Evolutionary conservation across 2,888 invertebrate genomes (phyloP).

Genomic region (Sphaeridia pumilis): DNA sequence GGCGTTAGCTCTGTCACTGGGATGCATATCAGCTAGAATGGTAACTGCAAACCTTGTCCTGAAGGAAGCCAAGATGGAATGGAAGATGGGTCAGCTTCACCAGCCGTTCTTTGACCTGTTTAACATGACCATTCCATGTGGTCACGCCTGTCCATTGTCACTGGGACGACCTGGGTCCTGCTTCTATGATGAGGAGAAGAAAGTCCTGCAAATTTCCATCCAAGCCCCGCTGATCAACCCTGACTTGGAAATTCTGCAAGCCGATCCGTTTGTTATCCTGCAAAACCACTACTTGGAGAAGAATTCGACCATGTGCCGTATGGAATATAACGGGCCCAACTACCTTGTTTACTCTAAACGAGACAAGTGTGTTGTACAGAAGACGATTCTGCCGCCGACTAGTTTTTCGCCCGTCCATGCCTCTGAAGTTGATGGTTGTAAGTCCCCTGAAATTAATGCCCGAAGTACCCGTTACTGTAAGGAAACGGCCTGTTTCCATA

Average conservation of each 20-base stretch:
- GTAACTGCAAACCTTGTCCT: neutral
- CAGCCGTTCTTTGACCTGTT: neutral
- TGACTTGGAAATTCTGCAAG: neutral
- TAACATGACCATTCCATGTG: constrained; percentile 7
- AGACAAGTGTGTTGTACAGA: neutral
- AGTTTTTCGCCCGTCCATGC: neutral
- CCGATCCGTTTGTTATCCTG: constrained; percentile 8
- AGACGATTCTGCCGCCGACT: neutral
- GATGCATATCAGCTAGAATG: neutral
- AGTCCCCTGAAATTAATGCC: neutral
- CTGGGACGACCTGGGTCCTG: neutral
- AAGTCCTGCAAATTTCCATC: neutral
- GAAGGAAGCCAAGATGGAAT: neutral
- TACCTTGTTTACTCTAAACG: neutral
- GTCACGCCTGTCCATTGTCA: neutral
- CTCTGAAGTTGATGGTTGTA: neutral
- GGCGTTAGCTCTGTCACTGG: no score
- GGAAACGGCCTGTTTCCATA: neutral
- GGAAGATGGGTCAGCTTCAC: neutral
- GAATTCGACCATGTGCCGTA: neutral
- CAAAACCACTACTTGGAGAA: no score
- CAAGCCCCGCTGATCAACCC: neutral
- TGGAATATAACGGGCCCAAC: constrained; percentile 3
- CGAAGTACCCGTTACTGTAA: neutral
- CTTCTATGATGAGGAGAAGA: neutral